Evolutionary conservation across 2,888 invertebrate species (phyloP).

Genomic region (Temnothorax rugatulus): DNA sequence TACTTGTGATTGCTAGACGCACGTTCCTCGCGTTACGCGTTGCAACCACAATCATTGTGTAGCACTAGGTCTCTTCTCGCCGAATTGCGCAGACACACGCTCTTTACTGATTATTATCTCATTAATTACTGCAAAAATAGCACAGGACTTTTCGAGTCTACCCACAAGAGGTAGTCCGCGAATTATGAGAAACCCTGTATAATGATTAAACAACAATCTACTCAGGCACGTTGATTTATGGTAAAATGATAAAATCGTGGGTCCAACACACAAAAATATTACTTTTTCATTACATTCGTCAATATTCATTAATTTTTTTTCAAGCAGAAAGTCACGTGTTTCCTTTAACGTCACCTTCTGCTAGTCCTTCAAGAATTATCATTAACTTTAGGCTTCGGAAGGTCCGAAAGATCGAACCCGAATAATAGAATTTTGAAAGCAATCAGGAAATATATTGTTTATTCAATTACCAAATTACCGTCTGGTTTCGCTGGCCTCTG

Average conservation of each 20-base stretch:
- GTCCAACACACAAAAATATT: not conserved
- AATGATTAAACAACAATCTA: slow-evolving; percentile 1
- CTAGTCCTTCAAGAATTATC: not conserved
- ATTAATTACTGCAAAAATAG: not conserved
- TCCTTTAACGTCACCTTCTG: not conserved
- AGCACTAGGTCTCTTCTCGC: not conserved
- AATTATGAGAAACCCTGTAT: not conserved
- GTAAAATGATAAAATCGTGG: not conserved
- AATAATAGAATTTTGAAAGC: not conserved
- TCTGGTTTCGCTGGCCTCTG: not conserved
- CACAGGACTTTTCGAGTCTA: not conserved
- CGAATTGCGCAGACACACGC: not conserved
- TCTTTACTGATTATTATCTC: not conserved
- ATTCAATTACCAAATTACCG: not conserved
- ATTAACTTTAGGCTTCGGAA: not conserved
- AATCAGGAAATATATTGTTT: not conserved
- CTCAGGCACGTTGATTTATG: not conserved
- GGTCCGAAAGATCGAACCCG: not conserved
- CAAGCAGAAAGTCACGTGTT: not conserved
- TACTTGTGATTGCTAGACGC: not conserved
- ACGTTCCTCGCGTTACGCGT: not conserved
- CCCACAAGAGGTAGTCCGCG: not conserved
- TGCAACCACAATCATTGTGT: no score
- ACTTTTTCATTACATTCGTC: not conserved
- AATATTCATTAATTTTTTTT: slow-evolving; percentile 3